Evolutionary conservation across 2,113 vertebrate genomes (phyloP), one percentile per base, ranked within the genome.

Genomic region (Cottus gobio): DNA sequence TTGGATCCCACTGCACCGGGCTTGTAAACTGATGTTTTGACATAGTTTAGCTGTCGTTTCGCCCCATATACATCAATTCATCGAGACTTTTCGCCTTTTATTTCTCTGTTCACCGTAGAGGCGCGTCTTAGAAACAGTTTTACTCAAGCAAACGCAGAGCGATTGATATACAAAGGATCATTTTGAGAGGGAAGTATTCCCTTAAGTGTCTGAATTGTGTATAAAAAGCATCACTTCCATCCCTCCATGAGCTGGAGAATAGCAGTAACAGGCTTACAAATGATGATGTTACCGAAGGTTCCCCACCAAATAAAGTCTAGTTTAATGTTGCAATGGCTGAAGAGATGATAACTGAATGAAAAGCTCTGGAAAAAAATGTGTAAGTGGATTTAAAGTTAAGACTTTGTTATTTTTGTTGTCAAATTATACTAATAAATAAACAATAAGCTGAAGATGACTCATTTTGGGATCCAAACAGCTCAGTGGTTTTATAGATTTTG

Each of bases 181-280:
- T 28, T 15, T 57, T 57, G 24, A 16, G 56, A 26, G 26, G 24
- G 5, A 57, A 30, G 54, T 57, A 57, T 28, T 16, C 54, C 54
- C 26, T 26, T 28, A 57, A 63, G 61, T 62, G 20, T 48, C 50
- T 57, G 54, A 44, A 44, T 30, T 71, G 18, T 71, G 36, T 44
- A 22, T 13, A 30, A 22, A 48, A 52, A 42, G 6, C 11, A 30
- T 18, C 24, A 58, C 56, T 30, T 30, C 15, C 13, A 30, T 18
- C 11, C 3, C 9, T 10, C n/a, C 62, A 42, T 15, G n/a, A 64
- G 24, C 5, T 42, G n/a, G 9, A 22, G 7, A 48, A 31, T 1
- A 7, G 26, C 26, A 65, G 7, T 18, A 26, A 46, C 42, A 24
- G 3, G 20, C 31, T 26, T 18, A 54, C 31, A 24, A 37, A 36